Evolutionary conservation across 1,140 invertebrate species (phyloP), one percentile per base, ranked within the genome.

Genomic region (Drosophila pseudoananassae): DNA sequence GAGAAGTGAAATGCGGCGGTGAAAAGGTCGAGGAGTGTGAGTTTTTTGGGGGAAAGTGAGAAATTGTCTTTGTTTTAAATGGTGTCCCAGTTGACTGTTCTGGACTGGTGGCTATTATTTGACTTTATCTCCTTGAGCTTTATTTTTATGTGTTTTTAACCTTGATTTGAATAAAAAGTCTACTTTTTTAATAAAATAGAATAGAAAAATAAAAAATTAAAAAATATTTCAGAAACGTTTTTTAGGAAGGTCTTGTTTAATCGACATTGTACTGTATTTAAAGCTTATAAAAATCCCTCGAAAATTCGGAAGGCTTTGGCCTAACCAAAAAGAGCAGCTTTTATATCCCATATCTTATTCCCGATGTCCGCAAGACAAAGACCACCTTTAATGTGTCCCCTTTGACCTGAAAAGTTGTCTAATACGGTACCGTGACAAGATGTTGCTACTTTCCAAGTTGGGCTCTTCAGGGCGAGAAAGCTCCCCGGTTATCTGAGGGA

Each of bases 1-100:
- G 40, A 63, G 45, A 63, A 74, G 58, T 55, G 31, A 55, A 63
- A 17, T 49, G 68, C 27, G 43, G 25, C 40, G 38, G 23, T 36
- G 47, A 15, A 20, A n/a, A 40, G 12, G 33, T 0, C 20, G 4
- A 9, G 5, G 25, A n/a, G 31, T 46, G 47, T 20, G 2, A 25
- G 8, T 20, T 20, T 17, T 15, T 50, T 25, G 27, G 58, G 33
- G 58, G 46, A 66, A 66, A 64, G 63, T 64, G 63, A 59, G 63
- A 66, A 64, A 64, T 66, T 66, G 63, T 64, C 58, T 66, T 66
- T 66, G 63, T 66, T 66, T 66, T 66, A 66, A 66, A 66, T 64
- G 25, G 33, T 51, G 46, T 33, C 63, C 33, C 63, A 51, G 63
- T 66, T 51, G 15, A 9, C 43, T 12, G 43, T 46, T 46, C 3